Evolutionary conservation across 2,797 vertebrate genomes (phyloP).

Genomic region (Cyprinodon diabolis): DNA sequence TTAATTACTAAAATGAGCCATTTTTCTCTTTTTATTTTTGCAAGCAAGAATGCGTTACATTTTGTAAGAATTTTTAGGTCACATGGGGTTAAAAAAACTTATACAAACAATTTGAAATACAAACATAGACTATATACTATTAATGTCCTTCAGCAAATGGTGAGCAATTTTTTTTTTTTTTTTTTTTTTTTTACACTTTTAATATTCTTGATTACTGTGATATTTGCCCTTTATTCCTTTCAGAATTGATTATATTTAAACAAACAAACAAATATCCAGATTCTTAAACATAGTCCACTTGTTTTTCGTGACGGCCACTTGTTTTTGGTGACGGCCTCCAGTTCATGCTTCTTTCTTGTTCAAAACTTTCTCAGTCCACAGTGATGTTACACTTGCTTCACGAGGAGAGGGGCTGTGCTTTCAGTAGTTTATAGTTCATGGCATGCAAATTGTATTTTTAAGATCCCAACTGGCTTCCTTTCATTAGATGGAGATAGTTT

Average conservation of each 20-base stretch:
- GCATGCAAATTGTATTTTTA: background rate
- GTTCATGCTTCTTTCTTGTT: no score
- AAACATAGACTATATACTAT: background rate
- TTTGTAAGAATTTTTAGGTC: background rate
- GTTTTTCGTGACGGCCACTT: no score
- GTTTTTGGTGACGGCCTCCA: no score
- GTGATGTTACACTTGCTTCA: background rate
- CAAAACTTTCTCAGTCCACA: background rate
- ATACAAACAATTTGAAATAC: background rate
- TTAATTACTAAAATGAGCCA: background rate
- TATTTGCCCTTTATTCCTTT: no score
- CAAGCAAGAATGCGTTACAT: background rate
- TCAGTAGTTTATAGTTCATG: no score
- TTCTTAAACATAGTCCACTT: no score
- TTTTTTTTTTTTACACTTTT: no score
- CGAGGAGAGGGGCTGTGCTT: background rate
- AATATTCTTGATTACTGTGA: no score
- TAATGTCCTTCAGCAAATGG: no score
- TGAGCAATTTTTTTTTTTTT: no score
- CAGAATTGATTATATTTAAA: no score
- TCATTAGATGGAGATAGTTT: background rate
- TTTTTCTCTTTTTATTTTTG: background rate
- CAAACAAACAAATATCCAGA: no score
- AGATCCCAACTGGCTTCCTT: background rate
- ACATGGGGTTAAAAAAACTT: background rate